Evolutionary conservation across 2,797 vertebrate species (phyloP), one percentile per base, ranked within the genome.

Genomic region (Heliangelus exortis): DNA sequence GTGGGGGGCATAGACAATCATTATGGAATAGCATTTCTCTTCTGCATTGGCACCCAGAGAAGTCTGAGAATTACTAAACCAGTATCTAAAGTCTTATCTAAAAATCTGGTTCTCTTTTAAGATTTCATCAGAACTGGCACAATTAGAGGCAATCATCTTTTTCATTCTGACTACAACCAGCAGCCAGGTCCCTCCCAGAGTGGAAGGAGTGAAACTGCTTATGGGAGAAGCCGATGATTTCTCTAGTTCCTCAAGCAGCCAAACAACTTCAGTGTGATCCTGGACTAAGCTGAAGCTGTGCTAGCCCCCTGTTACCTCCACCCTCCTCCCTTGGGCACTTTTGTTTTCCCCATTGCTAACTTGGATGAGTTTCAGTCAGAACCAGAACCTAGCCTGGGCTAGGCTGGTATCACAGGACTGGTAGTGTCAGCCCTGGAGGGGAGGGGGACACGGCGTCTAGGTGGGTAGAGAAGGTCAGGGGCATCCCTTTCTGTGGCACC

Each of bases 1-100:
- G 18, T 1, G 1, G 17, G 62, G 72, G 16, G 15, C 54, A 29
- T 5, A 1, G 1, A 16, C 9, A 7, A 22, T 8, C 23, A 8
- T 22, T 14, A 8, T 3, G 10, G 41, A 75, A 3, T 17, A 17
- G 8, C 20, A 23, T 26, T 20, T 59, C 36, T 39, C 41, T 31
- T 71, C 45, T 31, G 58, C 4, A 0, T 19, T 39, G 18, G n/a
- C 53, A 72, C 12, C 7, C 21, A 31, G 47, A 53, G 54, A 72
- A 58, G 78, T 9, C 26, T 3, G 5, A 73, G 20, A 47, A 28
- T 45, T 18, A 20, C 48, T 31, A 50, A 51, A 82, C 51, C 3
- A 36, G 5, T 21, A n/a, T 28, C 28, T 47, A 61, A 58, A 66
- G 50, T 71, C 4, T 39, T 20, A 47, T 8, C 43, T 53, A 75